These are phyloP conservation scores for Eulemur macaco DNA, from an alignment of 2,113 vertebrate species.

Conservation along the genomic window DNA sequence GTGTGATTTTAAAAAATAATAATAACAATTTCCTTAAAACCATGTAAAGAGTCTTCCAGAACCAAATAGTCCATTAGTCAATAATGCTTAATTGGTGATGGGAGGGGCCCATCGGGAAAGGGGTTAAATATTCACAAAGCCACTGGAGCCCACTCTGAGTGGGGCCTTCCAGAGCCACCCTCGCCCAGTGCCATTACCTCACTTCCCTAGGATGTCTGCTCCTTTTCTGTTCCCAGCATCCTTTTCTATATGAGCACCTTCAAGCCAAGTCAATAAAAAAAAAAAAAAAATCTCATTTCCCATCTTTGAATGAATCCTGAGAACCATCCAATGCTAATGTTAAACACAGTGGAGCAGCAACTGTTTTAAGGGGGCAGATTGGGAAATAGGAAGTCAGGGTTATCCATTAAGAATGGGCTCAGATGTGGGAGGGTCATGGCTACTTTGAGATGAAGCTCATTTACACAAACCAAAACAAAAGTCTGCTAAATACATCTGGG, in stretches of 20 bases:
- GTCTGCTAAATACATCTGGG: slow-evolving; percentile 70
- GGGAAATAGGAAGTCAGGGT: slow-evolving; percentile 63
- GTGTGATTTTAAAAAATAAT: background rate
- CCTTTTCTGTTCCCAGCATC: slow-evolving; percentile 70
- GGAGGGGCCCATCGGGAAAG: background rate
- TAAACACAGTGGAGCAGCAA: slow-evolving; percentile 64
- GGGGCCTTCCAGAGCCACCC: slow-evolving; percentile 57
- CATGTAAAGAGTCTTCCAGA: background rate
- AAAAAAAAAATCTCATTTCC: slow-evolving; percentile 44
- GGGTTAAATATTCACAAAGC: background rate
- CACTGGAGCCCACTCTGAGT: slow-evolving; percentile 1
- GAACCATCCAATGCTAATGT: slow-evolving; percentile 60
- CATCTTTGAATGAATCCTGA: slow-evolving; percentile 76
- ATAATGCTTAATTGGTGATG: background rate
- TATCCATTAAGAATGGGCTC: slow-evolving; percentile 66
- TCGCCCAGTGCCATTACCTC: slow-evolving; percentile 45
- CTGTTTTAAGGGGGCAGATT: background rate
- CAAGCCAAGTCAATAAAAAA: slow-evolving; percentile 72
- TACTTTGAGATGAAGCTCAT: slow-evolving; percentile 63
- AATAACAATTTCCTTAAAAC: background rate
- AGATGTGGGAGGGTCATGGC: slow-evolving; percentile 50
- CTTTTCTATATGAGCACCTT: slow-evolving; percentile 64
- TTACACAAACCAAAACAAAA: slow-evolving; percentile 69
- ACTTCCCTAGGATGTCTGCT: slow-evolving; percentile 71
- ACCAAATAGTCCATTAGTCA: background rate